Base-by-base conservation (phyloP, 2,797 vertebrate species). In the Novumbra hubbsi region DNA sequence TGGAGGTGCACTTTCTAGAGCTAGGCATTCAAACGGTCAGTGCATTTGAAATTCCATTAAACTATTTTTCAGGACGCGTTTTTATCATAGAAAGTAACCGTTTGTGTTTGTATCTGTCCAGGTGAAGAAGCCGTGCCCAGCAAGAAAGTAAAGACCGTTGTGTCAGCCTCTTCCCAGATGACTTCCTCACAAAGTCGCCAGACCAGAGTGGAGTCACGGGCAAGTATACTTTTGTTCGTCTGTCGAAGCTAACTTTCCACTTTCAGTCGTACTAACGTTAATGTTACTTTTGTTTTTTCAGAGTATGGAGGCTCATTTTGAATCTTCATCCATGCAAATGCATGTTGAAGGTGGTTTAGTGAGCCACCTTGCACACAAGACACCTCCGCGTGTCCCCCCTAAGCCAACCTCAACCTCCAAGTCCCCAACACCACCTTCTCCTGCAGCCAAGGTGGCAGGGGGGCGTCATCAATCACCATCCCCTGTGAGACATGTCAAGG, bases 101-200 rank as follows among this genome's bases (percentile, higher is more conserved):
- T 41, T 8, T 9, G 17, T 62, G 19, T 73, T 34, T 16, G 12
- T 69, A 68, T 65, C 28, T 74, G 76, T 71, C 27, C 84, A 95
- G 94, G 93, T 75, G 93, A 93, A 78, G 98, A 98, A 92, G 95
- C 93, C 73, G 95, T 98, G 34, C 98, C 96, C 73, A 93, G 92
- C 60, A 99, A 99, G 95, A 99, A 97, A 93, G 95, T 95, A 73
- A 99, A 98, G 89, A 97, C 95, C 16, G 91, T 98, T 62, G 88
- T 98, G 87, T 95, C 97, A 87, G 93, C 94, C 88, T 94, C 96
- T 92, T 94, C 96, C 92, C 95, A 97, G 91, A 97, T 97, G 81
- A 41, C 70, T 0, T 11, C 76, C 86, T 95, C 96, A 70, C 92
- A 98, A 91, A 89, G 92, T 82, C 93, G 94, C 91, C 91, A 96